These are phyloP conservation scores for Eonycteris spelaea DNA, from an alignment of 2,113 vertebrate species.

Conservation along the genomic window DNA sequence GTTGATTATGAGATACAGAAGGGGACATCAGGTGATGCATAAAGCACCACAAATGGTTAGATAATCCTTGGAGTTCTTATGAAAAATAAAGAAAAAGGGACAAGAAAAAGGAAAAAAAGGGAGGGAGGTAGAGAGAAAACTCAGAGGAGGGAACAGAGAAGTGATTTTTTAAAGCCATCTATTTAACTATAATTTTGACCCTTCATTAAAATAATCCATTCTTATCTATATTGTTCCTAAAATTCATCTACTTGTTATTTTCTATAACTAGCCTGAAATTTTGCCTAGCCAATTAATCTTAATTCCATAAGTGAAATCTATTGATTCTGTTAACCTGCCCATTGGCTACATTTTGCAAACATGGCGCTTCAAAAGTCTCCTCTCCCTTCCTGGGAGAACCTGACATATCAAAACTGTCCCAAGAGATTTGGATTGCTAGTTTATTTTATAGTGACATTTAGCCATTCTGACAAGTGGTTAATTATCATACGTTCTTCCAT, in stretches of 20 bases:
- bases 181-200: background rate
- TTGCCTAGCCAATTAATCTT: conserved; percentile 26
- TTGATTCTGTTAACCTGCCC: conserved; percentile 30
- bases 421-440: background rate
- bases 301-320: background rate
- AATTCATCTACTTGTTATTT: conserved; percentile 33
- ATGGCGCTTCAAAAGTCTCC: background rate
- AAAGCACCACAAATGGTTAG: background rate
- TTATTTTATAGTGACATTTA: conserved; percentile 58
- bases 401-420: conserved; percentile 25
- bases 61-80: background rate
- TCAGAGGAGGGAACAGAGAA: background rate
- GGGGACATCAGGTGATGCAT: background rate
- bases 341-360: conserved; percentile 30
- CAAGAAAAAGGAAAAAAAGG: background rate
- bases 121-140: background rate
- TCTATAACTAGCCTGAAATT: background rate
- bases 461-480: conserved; percentile 60
- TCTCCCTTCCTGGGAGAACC: conserved; percentile 24
- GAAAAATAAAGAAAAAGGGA: background rate
- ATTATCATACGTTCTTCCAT: background rate
- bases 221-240: conserved; percentile 5
- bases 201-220: background rate
- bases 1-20: background rate
- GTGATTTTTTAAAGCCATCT: background rate